Conservation (phyloP, 2,888 invertebrate species). For the Drosophila gaucha region DNA sequence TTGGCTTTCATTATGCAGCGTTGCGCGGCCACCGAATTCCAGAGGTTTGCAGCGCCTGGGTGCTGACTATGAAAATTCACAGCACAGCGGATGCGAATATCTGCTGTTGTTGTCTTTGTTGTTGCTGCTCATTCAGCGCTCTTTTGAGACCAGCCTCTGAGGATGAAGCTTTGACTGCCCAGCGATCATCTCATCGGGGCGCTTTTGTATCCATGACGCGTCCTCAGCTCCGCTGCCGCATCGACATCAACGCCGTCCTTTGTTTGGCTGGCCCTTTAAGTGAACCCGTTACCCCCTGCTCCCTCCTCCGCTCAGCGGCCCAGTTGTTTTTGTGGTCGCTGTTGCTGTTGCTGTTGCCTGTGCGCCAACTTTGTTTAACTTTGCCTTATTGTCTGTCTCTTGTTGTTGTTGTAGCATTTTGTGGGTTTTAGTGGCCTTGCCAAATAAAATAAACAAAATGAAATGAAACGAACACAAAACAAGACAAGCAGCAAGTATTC, state of each 20-base stretch:
- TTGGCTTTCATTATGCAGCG: slow-evolving; percentile 78
- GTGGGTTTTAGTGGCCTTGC: slow-evolving; percentile 61
- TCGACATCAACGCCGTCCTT: slow-evolving; percentile 78
- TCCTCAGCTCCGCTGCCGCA: slow-evolving; percentile 40
- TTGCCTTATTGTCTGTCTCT: slow-evolving; percentile 60
- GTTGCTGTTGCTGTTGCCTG: slow-evolving; percentile 20
- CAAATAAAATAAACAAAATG: slow-evolving; percentile 20
- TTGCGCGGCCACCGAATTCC: slow-evolving; percentile 80
- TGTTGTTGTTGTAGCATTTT: slow-evolving; percentile 38
- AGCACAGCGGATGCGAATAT: slow-evolving; percentile 57
- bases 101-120: slow-evolving; percentile 24
- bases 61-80: slow-evolving; percentile 69
- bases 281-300: slow-evolving; percentile 21
- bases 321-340: slow-evolving; percentile 7
- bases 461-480: background rate
- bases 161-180: slow-evolving; percentile 53
- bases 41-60: slow-evolving; percentile 69
- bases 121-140: slow-evolving; percentile 44
- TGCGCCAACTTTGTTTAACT: slow-evolving; percentile 72
- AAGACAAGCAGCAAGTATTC: slow-evolving; percentile 8
- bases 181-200: slow-evolving; percentile 74
- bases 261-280: slow-evolving; percentile 68
- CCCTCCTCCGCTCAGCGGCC: background rate
- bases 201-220: slow-evolving; percentile 64
- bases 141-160: slow-evolving; percentile 29